Percentiles rank a stretch among this genome's conserved stretches.
Evolutionary conservation across 1,140 invertebrate genomes (phyloP).

Genomic region (Chrysoperla carnea): DNA sequence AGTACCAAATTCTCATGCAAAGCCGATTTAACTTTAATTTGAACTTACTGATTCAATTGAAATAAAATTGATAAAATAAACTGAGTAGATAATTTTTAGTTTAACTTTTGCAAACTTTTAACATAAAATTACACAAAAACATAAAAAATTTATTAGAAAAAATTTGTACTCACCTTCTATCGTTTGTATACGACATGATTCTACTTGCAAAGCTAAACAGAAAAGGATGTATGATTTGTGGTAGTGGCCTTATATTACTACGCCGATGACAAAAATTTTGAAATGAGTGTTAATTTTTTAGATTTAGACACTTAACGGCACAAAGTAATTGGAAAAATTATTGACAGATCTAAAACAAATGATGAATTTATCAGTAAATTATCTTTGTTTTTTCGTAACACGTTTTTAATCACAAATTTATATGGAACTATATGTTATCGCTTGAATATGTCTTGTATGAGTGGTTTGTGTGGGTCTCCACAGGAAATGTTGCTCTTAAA

Average conservation of each 20-base stretch:
- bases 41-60: not conserved
- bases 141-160: constrained; percentile 12
- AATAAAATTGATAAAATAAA: constrained; percentile 3
- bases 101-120: constrained; percentile 6
- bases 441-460: too few relatives aligned
- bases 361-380: too few relatives aligned
- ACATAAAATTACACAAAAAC: not conserved
- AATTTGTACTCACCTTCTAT: constrained; percentile 51
- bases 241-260: constrained; percentile 17
- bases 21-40: too few relatives aligned
- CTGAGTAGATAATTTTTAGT: constrained; percentile 4
- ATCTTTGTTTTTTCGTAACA: too few relatives aligned
- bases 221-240: constrained; percentile 34
- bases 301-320: not conserved
- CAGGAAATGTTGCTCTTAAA: too few relatives aligned
- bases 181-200: constrained; percentile 56
- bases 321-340: too few relatives aligned
- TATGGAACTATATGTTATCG: too few relatives aligned
- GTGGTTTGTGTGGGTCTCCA: too few relatives aligned
- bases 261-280: constrained; percentile 6
- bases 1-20: constrained; percentile 20
- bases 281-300: not conserved
- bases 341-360: too few relatives aligned
- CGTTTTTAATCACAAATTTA: too few relatives aligned
- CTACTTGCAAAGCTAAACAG: constrained; percentile 44